Percentiles rank a stretch among this genome's conserved stretches.
Evolutionary conservation across 1,140 invertebrate genomes (phyloP).

Genomic region (Drosophila kurseongensis): DNA sequence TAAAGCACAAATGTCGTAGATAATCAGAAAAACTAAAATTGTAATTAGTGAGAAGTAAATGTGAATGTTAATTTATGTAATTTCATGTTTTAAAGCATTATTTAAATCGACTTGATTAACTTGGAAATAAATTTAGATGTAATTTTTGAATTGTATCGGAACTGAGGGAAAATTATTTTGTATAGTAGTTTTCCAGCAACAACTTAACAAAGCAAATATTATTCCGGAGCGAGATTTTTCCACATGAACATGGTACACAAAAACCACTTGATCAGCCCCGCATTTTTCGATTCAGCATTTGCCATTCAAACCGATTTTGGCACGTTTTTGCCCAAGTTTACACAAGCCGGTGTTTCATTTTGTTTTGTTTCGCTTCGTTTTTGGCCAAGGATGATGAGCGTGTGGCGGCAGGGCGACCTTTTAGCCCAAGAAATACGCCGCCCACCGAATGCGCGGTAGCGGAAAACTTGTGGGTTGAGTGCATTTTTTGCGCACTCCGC

Average conservation of each 20-base stretch:
- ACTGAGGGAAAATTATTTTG: too few relatives aligned
- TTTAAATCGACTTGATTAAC: too few relatives aligned
- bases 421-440: constrained; percentile 26
- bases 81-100: too few relatives aligned
- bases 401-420: constrained; percentile 1
- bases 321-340: constrained; percentile 58
- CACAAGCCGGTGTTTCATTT: constrained; percentile 34
- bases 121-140: too few relatives aligned
- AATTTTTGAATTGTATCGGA: too few relatives aligned
- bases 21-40: background rate
- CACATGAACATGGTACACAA: too few relatives aligned
- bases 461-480: constrained; percentile 43
- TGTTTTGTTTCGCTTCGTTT: constrained; percentile 1
- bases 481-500: constrained; percentile 29
- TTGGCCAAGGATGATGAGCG: constrained; percentile 67
- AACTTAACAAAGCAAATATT: too few relatives aligned
- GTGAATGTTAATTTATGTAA: too few relatives aligned
- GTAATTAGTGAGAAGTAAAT: background rate
- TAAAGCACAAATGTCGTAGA: too few relatives aligned
- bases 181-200: too few relatives aligned
- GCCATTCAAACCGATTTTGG: constrained; percentile 52
- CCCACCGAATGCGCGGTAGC: constrained; percentile 9
- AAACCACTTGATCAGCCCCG: constrained; percentile 14
- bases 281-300: constrained; percentile 19
- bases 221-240: too few relatives aligned